Base-by-base conservation (phyloP, 2,888 invertebrate genomes). In the Gasteruption jaculator region DNA sequence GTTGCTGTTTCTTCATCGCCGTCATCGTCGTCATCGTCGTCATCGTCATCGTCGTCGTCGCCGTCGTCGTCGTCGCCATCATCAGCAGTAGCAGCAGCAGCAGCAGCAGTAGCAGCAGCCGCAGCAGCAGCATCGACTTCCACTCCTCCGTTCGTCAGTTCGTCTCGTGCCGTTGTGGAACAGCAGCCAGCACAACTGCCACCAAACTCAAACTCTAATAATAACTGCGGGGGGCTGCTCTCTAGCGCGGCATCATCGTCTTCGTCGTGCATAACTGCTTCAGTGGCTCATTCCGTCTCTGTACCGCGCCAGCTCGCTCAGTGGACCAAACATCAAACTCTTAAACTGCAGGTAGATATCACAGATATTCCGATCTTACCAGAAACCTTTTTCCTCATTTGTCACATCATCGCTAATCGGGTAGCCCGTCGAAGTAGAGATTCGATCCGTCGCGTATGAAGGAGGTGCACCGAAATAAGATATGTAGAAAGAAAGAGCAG, bases 271-370 rank as follows among this genome's bases (percentile, higher is more conserved):
- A 46, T 57, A 38, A 38, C 44, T 29, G 47, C 46, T 40, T 47
- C 46, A 41, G 46, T 40, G 47, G 47, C 52, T 46, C 58, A 48
- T 40, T 50, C 54, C 43, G 60, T 63, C 50, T 60, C 59, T 48
- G 65, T 61, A 45, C 62, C 62, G 47, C 60, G 58, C 34, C 61
- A 60, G 48, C 56, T 54, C 54, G 64, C 65, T 37, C 68, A 67
- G 61, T 67, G 67, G 67, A 66, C 65, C 41, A 67, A 67, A 53
- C 67, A 68, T 50, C 67, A 66, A 45, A 66, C 66, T 49, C 63
- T 64, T 45, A 63, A 62, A 57, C 61, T 68, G 43, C 67, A 68
- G 68, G 68, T 68, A 63, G n/a, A n/a, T n/a, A n/a, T n/a, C n/a
- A n/a, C n/a, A n/a, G n/a, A n/a, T n/a, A n/a, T n/a, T n/a, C n/a